phyloP scores from a whole-genome alignment of 2,888 invertebrate species.

The Hydrotaea cyrtoneurina region DNA sequence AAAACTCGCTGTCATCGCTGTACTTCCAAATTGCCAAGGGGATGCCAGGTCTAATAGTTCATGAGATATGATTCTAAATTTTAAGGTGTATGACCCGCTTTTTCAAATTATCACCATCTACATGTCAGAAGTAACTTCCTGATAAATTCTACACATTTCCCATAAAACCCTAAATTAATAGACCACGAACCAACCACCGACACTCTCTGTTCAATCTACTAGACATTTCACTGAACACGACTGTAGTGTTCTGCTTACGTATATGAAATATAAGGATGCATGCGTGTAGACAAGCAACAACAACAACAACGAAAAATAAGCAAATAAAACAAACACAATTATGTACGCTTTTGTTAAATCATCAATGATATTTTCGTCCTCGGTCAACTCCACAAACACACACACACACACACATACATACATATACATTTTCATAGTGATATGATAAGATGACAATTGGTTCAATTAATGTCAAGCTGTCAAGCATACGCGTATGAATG shows the following conservation, averaged over 20 bases:
- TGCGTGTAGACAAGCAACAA: neutral
- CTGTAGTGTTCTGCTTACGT: neutral
- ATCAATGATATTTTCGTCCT: neutral
- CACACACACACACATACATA: neutral
- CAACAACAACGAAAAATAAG: no score
- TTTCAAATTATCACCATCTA: no score
- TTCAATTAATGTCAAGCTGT: slow-evolving; percentile 59
- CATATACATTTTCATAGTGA: neutral
- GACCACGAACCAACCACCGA: no score
- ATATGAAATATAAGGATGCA: neutral
- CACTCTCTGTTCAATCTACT: no score
- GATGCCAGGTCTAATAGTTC: no score
- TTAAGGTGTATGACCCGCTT: no score
- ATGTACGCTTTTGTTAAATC: neutral
- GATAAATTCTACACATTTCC: no score
- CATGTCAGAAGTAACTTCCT: no score
- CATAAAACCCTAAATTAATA: no score
- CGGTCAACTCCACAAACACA: neutral
- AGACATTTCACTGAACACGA: slow-evolving; percentile 15
- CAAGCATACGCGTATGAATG: slow-evolving; percentile 45
- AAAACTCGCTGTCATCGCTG: no score
- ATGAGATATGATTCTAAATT: no score
- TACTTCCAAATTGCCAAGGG: no score
- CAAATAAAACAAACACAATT: neutral
- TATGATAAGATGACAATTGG: slow-evolving; percentile 45